Evolutionary conservation across 1,140 invertebrate species (phyloP), one percentile per base, ranked within the genome.

Genomic region (Delia radicum): DNA sequence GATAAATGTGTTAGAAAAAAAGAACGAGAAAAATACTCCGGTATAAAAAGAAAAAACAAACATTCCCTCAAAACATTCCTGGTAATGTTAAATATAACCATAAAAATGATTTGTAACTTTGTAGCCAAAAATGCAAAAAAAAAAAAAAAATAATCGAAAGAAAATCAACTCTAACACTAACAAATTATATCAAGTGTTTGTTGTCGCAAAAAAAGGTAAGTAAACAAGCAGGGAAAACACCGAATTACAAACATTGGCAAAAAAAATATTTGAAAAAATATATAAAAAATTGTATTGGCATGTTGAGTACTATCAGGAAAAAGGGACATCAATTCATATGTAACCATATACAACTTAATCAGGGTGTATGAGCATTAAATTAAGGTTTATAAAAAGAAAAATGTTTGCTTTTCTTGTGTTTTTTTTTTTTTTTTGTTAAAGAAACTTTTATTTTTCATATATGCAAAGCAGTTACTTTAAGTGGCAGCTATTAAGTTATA

Each of bases 91-190:
- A 73, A 48, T 37, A 13, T 24, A 55, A 73, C n/a, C 37, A 55
- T 55, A 73, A 73, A 73, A 73, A 73, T 73, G 72, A 61, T 48
- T 48, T 73, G 72, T 61, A 48, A 46, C 24, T 18, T n/a, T 55
- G 18, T 37, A 55, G 27, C 33, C 37, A 67, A 28, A 67, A 55
- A 31, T 73, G 46, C 15, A 73, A 27, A 28, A 10, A 55, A 69
- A 33, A 69, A 5, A 69, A 33, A 31, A 31, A n/a, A 31, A 67
- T n/a, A 69, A 69, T 69, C 29, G 29, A 33, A 33, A 69, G 29
- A 33, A 21, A 69, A 24, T 33, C 65, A 69, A 69, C 27, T 33
- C 65, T 31, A 33, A 33, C 29, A 33, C 31, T 26, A 21, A 33
- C 31, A 69, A 69, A 69, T 33, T 69, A 69, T 69, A 33, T 69